A percentile compares a stretch with the other conserved stretches of the same genome.
phyloP scores from a whole-genome alignment of 2,113 vertebrate genomes.

The Xenus cinereus region DNA sequence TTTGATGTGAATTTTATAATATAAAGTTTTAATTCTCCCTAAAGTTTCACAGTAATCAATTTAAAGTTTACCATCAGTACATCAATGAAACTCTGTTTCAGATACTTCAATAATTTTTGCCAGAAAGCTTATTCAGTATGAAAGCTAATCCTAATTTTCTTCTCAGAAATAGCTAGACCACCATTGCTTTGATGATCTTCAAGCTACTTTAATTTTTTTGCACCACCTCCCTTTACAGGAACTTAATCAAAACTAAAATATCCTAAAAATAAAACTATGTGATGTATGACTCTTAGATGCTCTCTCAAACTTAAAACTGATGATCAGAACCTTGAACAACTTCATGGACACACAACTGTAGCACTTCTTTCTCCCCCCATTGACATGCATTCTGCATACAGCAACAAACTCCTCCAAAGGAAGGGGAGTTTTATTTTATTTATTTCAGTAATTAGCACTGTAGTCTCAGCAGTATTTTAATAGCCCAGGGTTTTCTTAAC shows the following conservation, averaged over 20 bases:
- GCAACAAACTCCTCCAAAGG: neutral
- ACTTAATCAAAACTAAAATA: neutral
- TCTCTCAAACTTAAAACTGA: neutral
- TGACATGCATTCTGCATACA: neutral
- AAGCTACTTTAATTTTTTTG: neutral
- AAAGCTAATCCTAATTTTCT: neutral
- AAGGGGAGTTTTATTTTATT: neutral
- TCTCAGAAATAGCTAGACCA: neutral
- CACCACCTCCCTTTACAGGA: neutral
- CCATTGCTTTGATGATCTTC: neutral
- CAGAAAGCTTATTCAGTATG: neutral
- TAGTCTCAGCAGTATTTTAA: neutral
- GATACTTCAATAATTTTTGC: neutral
- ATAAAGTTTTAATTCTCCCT: neutral
- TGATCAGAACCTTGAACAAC: neutral
- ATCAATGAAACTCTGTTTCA: neutral
- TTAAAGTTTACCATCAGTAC: neutral
- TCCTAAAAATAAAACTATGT: neutral
- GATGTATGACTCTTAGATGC: neutral
- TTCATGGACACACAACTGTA: neutral
- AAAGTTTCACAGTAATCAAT: neutral
- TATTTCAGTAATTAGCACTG: neutral
- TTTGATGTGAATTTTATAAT: neutral
- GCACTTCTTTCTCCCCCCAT: neutral
- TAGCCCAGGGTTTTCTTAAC: neutral